Evolutionary conservation across 2,797 vertebrate species (phyloP).

Genomic region (Macroramphosus scolopax): DNA sequence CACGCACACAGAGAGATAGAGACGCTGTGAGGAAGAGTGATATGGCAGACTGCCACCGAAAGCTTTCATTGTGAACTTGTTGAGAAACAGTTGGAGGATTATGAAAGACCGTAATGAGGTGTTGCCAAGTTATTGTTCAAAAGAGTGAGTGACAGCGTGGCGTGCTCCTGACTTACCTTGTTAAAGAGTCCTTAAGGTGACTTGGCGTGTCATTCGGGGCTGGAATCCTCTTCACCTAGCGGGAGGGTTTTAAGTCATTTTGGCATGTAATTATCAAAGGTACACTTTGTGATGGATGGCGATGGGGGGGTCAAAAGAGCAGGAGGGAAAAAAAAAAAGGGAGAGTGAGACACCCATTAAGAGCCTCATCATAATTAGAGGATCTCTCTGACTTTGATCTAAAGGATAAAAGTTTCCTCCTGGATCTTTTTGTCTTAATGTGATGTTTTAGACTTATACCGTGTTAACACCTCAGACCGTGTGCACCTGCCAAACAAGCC

Average conservation of each 20-base stretch:
- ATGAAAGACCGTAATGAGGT: constrained; percentile 77
- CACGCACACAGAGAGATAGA: constrained; percentile 12
- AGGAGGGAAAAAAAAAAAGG: constrained; percentile 46
- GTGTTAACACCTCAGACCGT: constrained; percentile 38
- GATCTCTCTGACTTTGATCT: constrained; percentile 69
- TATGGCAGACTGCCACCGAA: constrained; percentile 64
- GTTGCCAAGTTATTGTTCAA: constrained; percentile 52
- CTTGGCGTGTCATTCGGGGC: constrained; percentile 73
- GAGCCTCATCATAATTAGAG: constrained; percentile 68
- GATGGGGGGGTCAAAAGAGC: constrained; percentile 57
- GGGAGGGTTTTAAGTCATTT: constrained; percentile 78
- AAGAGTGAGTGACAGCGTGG: constrained; percentile 47
- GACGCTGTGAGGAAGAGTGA: constrained; percentile 4
- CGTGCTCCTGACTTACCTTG: constrained; percentile 63
- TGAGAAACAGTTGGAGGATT: constrained; percentile 72
- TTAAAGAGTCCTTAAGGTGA: constrained; percentile 76
- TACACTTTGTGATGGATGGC: constrained; percentile 75
- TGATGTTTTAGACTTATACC: constrained; percentile 54
- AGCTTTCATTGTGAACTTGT: constrained; percentile 68
- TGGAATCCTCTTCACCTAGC: constrained; percentile 61
- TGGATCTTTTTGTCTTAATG: constrained; percentile 49
- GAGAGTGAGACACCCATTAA: constrained; percentile 49
- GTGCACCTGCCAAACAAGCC: constrained; percentile 51
- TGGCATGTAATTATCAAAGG: constrained; percentile 83
- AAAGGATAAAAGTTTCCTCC: constrained; percentile 37